phyloP scores from a whole-genome alignment of 2,888 invertebrate genomes.

The Campoletis raptor region DNA sequence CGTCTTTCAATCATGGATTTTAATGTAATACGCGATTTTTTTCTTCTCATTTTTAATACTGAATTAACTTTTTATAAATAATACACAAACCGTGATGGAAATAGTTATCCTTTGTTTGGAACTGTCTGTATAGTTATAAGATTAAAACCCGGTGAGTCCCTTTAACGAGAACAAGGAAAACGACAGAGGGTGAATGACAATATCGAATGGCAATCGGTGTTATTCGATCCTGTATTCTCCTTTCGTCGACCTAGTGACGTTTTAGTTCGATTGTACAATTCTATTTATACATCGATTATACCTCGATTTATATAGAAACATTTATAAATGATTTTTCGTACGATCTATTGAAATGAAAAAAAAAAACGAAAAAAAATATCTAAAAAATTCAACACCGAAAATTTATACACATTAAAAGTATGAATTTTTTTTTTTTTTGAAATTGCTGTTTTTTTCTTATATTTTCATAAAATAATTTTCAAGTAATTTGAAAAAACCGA shows the following conservation, averaged over 20 bases:
- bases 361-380: neutral
- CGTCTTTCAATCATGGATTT: too few species aligned
- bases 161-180: constrained; percentile 14
- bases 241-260: constrained; percentile 52
- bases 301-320: neutral
- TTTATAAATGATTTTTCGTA: neutral
- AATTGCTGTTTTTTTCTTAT: neutral
- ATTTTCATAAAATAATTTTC: neutral
- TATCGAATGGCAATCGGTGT: constrained; percentile 57
- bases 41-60: too few species aligned
- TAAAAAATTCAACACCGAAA: neutral
- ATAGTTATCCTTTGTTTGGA: neutral
- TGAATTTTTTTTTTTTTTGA: neutral
- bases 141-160: constrained; percentile 24
- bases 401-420: neutral
- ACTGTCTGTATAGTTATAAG: neutral
- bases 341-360: neutral
- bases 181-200: constrained; percentile 14
- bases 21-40: too few species aligned
- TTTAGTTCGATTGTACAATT: constrained; percentile 8
- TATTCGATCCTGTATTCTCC: constrained; percentile 57
- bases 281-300: constrained; percentile 26
- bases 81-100: neutral
- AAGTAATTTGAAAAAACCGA: neutral
- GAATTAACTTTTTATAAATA: neutral